Base-by-base conservation (phyloP, 2,888 invertebrate species). In the Drosophila niveifrons region DNA sequence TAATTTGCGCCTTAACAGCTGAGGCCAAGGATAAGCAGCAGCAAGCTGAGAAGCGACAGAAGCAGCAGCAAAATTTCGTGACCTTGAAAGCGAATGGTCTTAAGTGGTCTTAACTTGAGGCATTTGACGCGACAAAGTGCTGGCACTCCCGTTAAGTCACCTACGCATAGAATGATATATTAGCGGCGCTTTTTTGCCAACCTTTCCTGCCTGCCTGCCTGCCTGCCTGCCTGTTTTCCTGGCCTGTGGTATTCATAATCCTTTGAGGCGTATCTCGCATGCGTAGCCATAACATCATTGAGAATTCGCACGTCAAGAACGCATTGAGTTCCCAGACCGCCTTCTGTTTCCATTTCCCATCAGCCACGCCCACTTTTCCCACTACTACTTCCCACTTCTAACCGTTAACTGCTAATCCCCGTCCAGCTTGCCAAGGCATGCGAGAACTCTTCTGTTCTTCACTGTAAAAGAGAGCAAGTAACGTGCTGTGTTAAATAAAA, bases 251-350 rank as follows among this genome's bases (percentile, higher is more conserved):
- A 41, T 57, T 66, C 65, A 76, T 76, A 78, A 78, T 76, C 78
- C 78, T 78, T 76, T 75, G 55, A 63, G 66, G 56, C 70, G 70
- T 66, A 70, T 75, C 65, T 69, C 18, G 75, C 75, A 75, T 75
- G 79, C 79, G 75, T 69, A 66, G 29, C 61, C 62, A 66, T 78
- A 62, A 75, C 75, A 78, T 64, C 69, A 69, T 64, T 75, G 78
- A 75, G 87, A 83, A 81, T 87, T 84, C 76, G 73, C 83, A 84
- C 83, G 89, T 87, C 74, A 89, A 84, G 73, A 81, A 70, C 58
- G 48, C 85, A 83, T 87, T 88, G 82, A 70, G 50, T 65, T 31
- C 10, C 31, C 31, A 51, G 29, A 50, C 15, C 23, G 23, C 13
- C 23, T 15, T 8, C 39, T 23, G 4, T 44, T 11, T 1, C 23